These are phyloP conservation scores for Heloderma charlesbogerti DNA, from an alignment of 2,113 vertebrate species.

Conservation along the genomic window DNA sequence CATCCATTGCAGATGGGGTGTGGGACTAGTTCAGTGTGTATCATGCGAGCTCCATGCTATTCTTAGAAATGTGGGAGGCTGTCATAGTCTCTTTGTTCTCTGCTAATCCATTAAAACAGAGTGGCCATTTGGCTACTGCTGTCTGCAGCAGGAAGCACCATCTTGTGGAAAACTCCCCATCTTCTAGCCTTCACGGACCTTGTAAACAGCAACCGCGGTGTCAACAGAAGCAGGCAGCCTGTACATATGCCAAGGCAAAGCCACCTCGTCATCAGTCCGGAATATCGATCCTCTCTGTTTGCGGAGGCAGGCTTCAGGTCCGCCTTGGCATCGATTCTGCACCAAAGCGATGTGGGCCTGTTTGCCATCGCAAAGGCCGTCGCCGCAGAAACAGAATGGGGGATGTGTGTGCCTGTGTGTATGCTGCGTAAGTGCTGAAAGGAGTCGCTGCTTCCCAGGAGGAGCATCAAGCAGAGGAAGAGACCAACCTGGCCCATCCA, in stretches of 20 bases:
- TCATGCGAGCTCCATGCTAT: background rate
- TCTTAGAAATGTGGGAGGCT: background rate
- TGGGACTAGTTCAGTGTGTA: background rate
- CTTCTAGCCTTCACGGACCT: background rate
- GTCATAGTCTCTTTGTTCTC: background rate
- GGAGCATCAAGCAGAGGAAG: no score
- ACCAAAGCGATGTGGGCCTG: background rate
- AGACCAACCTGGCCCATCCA: no score
- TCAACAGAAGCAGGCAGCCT: background rate
- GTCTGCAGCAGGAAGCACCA: background rate
- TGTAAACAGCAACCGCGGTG: background rate
- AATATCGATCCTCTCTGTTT: background rate
- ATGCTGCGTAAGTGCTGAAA: no score
- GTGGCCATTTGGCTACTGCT: no score
- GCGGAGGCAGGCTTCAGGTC: background rate
- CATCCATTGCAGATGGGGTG: no score
- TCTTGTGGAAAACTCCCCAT: background rate
- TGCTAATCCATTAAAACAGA: background rate
- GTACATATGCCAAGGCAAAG: background rate
- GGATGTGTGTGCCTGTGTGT: background rate
- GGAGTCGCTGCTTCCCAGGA: no score
- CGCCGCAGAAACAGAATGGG: background rate
- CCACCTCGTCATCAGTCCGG: background rate
- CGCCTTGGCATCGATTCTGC: background rate
- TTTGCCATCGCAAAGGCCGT: background rate